phyloP scores from a whole-genome alignment of 2,797 vertebrate species.

The Acropternis orthonyx region DNA sequence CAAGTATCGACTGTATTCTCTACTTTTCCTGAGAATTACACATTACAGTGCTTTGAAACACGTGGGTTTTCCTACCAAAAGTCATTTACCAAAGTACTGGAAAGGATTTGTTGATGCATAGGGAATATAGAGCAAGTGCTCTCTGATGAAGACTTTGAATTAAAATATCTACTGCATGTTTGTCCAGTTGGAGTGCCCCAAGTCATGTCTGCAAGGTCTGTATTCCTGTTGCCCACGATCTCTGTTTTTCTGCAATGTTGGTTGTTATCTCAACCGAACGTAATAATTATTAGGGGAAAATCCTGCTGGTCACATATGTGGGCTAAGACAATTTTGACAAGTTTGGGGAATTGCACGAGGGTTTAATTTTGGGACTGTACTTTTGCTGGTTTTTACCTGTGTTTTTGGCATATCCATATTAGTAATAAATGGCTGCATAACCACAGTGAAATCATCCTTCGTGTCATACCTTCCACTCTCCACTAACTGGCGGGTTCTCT shows the following conservation, averaged over 20 bases:
- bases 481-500: constrained; percentile 62
- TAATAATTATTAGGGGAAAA: neutral
- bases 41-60: neutral
- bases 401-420: constrained; percentile 62
- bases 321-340: neutral
- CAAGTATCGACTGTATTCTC: neutral
- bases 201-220: neutral
- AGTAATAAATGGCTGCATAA: constrained; percentile 75
- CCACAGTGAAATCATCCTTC: constrained; percentile 78
- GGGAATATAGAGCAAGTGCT: neutral
- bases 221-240: neutral
- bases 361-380: neutral
- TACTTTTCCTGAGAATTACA: neutral
- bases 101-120: neutral
- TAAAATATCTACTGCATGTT: neutral
- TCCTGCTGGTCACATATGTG: neutral
- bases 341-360: neutral
- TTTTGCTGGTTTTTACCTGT: constrained; percentile 61
- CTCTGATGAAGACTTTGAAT: neutral
- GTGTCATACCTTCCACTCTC: constrained; percentile 75
- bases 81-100: neutral
- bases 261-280: neutral
- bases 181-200: neutral
- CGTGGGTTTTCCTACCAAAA: neutral
- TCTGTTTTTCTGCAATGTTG: neutral